Percentiles rank a stretch among this genome's conserved stretches.
Evolutionary conservation across 2,113 vertebrate species (phyloP).

Genomic region (Phrynosoma platyrhinos): DNA sequence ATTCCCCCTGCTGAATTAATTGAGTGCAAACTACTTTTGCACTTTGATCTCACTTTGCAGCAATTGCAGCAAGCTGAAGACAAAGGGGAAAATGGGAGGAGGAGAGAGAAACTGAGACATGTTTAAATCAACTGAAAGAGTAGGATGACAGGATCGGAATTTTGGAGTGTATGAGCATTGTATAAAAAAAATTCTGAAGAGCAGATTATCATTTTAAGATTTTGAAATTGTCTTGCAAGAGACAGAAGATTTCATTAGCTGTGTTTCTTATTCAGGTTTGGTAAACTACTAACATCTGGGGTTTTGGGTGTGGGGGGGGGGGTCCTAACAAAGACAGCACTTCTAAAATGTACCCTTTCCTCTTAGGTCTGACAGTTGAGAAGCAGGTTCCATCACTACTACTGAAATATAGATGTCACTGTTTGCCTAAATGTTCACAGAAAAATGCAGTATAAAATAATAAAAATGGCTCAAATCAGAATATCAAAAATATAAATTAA

Average conservation of each 20-base stretch:
- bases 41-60: too few species aligned
- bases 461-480: slow-evolving; percentile 58
- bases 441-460: slow-evolving; percentile 29
- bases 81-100: too few species aligned
- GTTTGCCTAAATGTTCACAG: slow-evolving; percentile 5
- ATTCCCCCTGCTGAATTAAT: too few species aligned
- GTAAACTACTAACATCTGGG: not conserved
- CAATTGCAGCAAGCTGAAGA: too few species aligned
- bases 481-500: slow-evolving; percentile 75
- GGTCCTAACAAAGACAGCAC: slow-evolving; percentile 14
- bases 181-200: not conserved
- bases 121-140: too few species aligned
- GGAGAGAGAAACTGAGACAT: too few species aligned
- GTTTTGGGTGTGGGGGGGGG: too few species aligned
- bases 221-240: not conserved
- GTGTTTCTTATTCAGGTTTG: slow-evolving; percentile 4
- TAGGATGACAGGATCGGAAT: too few species aligned
- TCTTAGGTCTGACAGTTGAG: slow-evolving; percentile 51
- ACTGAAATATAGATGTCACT: slow-evolving; percentile 12
- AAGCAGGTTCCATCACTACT: not conserved
- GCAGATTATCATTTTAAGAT: not conserved
- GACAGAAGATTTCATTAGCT: not conserved
- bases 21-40: too few species aligned
- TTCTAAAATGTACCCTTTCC: slow-evolving; percentile 24
- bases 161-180: too few species aligned